Percentiles rank a stretch among this genome's conserved stretches.
Evolutionary conservation across 2,888 invertebrate genomes (phyloP).

Genomic region (Macaria notata): DNA sequence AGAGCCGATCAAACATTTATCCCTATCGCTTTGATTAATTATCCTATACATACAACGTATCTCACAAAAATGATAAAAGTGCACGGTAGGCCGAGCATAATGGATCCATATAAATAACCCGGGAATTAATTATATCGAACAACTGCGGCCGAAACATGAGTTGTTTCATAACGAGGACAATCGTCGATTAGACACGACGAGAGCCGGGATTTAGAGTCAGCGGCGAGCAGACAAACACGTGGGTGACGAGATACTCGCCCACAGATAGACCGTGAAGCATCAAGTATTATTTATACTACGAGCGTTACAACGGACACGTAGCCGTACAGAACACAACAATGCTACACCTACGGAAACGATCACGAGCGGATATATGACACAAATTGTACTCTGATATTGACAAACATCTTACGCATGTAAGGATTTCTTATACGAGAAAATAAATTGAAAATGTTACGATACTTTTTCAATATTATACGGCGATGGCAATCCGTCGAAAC

Average conservation of each 20-base stretch:
- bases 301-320: slow-evolving; percentile 30
- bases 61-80: slow-evolving; percentile 18
- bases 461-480: too few relatives aligned
- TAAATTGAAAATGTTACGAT: too few relatives aligned
- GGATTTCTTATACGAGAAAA: too few relatives aligned
- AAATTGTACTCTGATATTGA: slow-evolving; percentile 26
- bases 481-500: too few relatives aligned
- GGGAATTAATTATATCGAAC: slow-evolving; percentile 13
- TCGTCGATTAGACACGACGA: slow-evolving; percentile 35
- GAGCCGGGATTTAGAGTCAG: slow-evolving; percentile 38
- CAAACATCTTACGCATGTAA: slow-evolving; percentile 11
- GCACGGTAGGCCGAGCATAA: slow-evolving; percentile 10
- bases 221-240: slow-evolving; percentile 38
- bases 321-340: slow-evolving; percentile 26
- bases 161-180: slow-evolving; percentile 30
- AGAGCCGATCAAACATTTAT: slow-evolving; percentile 22
- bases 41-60: slow-evolving; percentile 11
- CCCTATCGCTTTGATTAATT: slow-evolving; percentile 26
- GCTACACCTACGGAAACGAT: slow-evolving; percentile 23
- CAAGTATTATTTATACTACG: slow-evolving; percentile 36
- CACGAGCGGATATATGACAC: slow-evolving; percentile 19
- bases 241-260: slow-evolving; percentile 45
- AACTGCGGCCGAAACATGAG: slow-evolving; percentile 16
- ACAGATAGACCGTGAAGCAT: slow-evolving; percentile 41
- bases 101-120: slow-evolving; percentile 11